Evolutionary conservation across 2,797 vertebrate genomes (phyloP).

Genomic region (Okamejei kenojei): DNA sequence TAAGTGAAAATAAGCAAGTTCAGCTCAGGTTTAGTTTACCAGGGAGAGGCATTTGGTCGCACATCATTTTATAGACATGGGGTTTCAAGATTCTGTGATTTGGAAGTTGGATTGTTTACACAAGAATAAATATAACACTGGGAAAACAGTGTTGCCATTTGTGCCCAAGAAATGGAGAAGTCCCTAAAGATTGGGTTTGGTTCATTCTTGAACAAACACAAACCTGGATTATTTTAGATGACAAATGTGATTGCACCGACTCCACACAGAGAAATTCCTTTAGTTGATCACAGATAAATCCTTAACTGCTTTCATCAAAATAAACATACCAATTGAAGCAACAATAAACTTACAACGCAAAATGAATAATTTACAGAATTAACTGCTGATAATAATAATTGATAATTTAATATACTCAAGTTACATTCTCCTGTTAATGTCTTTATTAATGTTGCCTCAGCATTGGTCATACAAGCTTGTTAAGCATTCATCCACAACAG

Average conservation of each 20-base stretch:
- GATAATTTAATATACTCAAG: neutral
- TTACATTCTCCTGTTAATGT: neutral
- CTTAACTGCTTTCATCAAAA: neutral
- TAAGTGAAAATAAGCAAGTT: neutral
- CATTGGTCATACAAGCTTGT: neutral
- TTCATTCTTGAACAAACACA: neutral
- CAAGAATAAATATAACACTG: neutral
- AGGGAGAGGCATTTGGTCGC: neutral
- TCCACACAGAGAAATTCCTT: neutral
- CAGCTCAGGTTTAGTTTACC: neutral
- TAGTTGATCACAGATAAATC: neutral
- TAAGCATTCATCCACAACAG: neutral
- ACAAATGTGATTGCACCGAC: neutral
- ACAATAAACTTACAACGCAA: neutral
- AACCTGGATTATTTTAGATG: neutral
- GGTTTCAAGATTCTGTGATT: neutral
- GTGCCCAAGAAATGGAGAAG: neutral
- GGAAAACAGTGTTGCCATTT: neutral
- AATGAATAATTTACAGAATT: neutral
- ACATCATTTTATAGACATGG: neutral
- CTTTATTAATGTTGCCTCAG: neutral
- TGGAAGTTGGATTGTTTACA: neutral
- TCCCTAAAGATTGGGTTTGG: neutral
- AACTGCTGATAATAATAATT: neutral
- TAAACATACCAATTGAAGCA: neutral